Evolutionary conservation across 2,113 vertebrate species (phyloP).

Genomic region (Ciconia boyciana): DNA sequence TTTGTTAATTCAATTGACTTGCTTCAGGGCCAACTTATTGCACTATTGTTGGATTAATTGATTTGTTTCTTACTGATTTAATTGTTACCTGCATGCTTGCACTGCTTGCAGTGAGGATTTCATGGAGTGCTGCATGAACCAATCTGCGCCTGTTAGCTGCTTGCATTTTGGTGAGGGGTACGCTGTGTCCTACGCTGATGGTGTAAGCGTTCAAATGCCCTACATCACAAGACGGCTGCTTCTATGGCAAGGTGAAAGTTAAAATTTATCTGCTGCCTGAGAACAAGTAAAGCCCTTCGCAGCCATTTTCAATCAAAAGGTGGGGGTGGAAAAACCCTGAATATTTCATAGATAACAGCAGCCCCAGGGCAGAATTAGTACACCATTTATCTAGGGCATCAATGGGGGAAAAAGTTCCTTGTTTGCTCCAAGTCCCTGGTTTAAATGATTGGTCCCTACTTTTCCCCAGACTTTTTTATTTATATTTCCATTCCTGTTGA

Average conservation of each 20-base stretch:
- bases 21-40: background rate
- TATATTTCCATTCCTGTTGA: background rate
- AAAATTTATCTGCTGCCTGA: background rate
- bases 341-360: background rate
- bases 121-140: background rate
- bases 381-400: background rate
- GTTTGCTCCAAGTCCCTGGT: background rate
- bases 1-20: background rate
- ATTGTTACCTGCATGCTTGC: background rate
- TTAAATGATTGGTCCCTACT: background rate
- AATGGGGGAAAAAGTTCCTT: background rate
- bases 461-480: background rate
- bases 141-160: background rate
- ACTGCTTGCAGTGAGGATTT: background rate
- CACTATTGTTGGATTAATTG: background rate
- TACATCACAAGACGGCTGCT: background rate
- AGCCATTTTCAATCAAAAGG: background rate
- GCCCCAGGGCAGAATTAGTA: background rate
- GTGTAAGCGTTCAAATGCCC: background rate
- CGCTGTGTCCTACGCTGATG: rapidly evolving
- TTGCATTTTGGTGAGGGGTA: background rate
- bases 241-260: background rate
- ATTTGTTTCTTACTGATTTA: background rate
- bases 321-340: background rate
- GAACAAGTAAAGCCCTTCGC: background rate